A percentile compares a stretch with the other conserved stretches of the same genome.
phyloP scores from a whole-genome alignment of 2,113 vertebrate genomes.

The Embiotoca jacksoni region DNA sequence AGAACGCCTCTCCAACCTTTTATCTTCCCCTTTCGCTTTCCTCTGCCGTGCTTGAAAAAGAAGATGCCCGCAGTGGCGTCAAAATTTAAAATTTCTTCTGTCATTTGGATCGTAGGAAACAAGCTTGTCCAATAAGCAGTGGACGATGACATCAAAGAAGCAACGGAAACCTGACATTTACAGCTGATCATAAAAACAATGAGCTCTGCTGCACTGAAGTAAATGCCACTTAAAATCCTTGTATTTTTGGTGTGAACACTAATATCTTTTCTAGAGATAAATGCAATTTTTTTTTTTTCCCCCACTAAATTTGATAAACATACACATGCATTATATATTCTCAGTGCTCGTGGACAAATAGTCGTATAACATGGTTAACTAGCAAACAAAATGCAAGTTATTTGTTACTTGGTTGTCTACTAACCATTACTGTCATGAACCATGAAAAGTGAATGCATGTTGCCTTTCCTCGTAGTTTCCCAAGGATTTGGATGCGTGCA shows the following conservation, averaged over 20 bases:
- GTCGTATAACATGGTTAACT: no score
- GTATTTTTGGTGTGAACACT: neutral
- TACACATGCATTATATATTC: no score
- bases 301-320: no score
- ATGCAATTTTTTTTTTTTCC: neutral
- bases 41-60: slow-evolving; percentile 43
- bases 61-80: slow-evolving; percentile 38
- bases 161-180: neutral
- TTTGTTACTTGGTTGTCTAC: neutral
- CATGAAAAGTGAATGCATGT: slow-evolving; percentile 11
- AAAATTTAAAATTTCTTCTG: slow-evolving; percentile 24
- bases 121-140: slow-evolving; percentile 9
- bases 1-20: slow-evolving; percentile 62
- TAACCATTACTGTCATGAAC: neutral
- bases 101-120: slow-evolving; percentile 38
- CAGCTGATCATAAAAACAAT: neutral
- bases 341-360: no score
- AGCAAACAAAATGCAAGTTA: no score
- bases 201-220: neutral
- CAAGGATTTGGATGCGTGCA: slow-evolving; percentile 35
- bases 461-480: slow-evolving; percentile 38
- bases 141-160: neutral
- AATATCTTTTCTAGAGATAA: no score
- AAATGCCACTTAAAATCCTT: neutral
- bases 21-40: slow-evolving; percentile 46